Conservation (phyloP, 2,888 invertebrate species). For the Antitype chi region DNA sequence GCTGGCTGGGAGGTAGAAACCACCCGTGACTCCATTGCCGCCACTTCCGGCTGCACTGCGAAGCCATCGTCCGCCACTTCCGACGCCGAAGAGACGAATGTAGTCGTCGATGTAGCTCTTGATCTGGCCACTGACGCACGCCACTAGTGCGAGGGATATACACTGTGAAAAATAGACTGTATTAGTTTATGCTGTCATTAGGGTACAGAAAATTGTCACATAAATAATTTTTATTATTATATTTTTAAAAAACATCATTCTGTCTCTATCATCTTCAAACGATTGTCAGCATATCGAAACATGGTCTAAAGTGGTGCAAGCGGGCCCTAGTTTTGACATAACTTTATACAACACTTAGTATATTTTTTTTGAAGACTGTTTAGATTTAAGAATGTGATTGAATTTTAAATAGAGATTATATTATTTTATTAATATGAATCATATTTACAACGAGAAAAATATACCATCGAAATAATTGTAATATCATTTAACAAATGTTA, state of each 20-base stretch:
- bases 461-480: not conserved
- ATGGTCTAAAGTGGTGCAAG: not conserved
- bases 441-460: not conserved
- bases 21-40: not conserved
- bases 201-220: too few relatives aligned
- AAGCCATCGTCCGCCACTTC: not conserved
- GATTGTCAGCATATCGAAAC: not conserved
- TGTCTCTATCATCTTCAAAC: not conserved
- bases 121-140: not conserved
- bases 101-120: not conserved
- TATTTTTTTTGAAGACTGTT: not conserved
- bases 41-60: not conserved
- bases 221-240: not conserved
- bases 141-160: conserved; percentile 24
- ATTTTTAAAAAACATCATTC: not conserved
- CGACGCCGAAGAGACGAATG: not conserved
- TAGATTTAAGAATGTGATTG: not conserved
- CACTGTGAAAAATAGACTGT: conserved; percentile 14
- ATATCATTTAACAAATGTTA: not conserved
- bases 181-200: conserved; percentile 1
- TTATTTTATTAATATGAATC: not conserved
- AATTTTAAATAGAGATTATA: too few relatives aligned
- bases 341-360: too few relatives aligned
- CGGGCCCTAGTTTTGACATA: not conserved
- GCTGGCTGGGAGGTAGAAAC: conserved; percentile 7